phyloP scores from a whole-genome alignment of 2,888 invertebrate genomes.

The Frankliniella fusca region DNA sequence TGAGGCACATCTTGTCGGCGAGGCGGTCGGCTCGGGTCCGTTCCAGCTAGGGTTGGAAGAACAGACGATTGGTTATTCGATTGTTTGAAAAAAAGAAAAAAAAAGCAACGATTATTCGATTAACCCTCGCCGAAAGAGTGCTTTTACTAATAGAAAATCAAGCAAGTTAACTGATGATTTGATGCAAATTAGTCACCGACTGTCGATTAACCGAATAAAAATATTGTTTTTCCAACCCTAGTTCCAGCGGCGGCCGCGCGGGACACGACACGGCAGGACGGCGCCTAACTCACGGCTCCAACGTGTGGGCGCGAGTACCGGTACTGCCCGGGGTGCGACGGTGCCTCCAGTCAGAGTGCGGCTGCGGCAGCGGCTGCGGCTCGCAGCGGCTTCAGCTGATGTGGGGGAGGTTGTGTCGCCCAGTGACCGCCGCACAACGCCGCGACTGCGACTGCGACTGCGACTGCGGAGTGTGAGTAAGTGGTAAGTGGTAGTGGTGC shows the following conservation, averaged over 20 bases:
- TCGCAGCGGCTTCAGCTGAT: conserved; percentile 14
- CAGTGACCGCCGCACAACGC: background rate
- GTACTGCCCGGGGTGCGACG: background rate
- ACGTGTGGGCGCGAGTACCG: background rate
- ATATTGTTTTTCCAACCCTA: too few species aligned
- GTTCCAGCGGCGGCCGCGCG: background rate
- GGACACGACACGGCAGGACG: background rate
- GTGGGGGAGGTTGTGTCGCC: background rate
- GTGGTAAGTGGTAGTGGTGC: background rate
- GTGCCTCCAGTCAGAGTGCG: background rate
- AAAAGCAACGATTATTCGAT: too few species aligned
- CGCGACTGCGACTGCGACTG: too few species aligned
- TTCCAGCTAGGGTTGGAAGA: too few species aligned
- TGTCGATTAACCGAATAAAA: too few species aligned
- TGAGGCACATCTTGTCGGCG: conserved; percentile 32
- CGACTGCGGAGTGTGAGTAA: background rate
- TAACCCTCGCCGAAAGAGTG: too few species aligned
- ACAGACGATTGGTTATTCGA: too few species aligned
- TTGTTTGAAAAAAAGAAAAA: too few species aligned
- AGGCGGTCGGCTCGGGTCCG: background rate
- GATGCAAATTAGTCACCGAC: too few species aligned
- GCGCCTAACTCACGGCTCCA: background rate
- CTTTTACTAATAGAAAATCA: too few species aligned
- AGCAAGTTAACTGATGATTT: too few species aligned
- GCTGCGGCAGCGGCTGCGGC: conserved; percentile 14